These are phyloP conservation scores for Calidris pugnax DNA, from an alignment of 2,113 vertebrate species.

Conservation along the genomic window DNA sequence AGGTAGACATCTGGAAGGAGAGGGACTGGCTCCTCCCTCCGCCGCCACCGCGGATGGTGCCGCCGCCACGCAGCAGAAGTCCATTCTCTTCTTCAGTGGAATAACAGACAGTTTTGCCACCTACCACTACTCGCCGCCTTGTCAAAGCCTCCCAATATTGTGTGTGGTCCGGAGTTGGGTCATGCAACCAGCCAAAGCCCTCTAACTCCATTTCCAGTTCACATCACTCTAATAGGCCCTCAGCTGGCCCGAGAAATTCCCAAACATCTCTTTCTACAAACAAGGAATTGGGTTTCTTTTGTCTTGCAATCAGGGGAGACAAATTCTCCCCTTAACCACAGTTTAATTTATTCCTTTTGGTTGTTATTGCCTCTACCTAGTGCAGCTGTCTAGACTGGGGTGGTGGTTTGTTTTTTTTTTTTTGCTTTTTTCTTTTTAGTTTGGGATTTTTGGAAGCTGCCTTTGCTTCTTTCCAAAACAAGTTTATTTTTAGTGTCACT, in stretches of 20 bases:
- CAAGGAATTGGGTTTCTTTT: slow-evolving; percentile 61
- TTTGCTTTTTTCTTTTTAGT: background rate
- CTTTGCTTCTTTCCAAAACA: slow-evolving; percentile 47
- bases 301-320: slow-evolving; percentile 60
- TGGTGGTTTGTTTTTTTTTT: background rate
- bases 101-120: background rate
- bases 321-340: slow-evolving; percentile 64
- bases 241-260: slow-evolving; percentile 28
- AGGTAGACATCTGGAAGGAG: background rate
- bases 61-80: fast-evolving
- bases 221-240: slow-evolving; percentile 43
- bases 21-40: background rate
- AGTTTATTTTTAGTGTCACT: slow-evolving; percentile 64
- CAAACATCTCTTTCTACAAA: slow-evolving; percentile 51
- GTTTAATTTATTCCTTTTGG: slow-evolving; percentile 64
- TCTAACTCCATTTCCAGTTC: slow-evolving; percentile 58
- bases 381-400: slow-evolving; percentile 63
- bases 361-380: slow-evolving; percentile 62
- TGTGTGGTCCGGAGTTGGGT: slow-evolving; percentile 52
- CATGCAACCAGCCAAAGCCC: slow-evolving; percentile 18
- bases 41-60: fast-evolving
- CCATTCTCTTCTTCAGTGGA: background rate
- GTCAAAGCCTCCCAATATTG: background rate
- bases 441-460: slow-evolving; percentile 42
- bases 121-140: background rate